A percentile compares a stretch with the other conserved stretches of the same genome.
Evolutionary conservation across 2,797 vertebrate species (phyloP).

Genomic region (Paratrypauchen microcephalus): DNA sequence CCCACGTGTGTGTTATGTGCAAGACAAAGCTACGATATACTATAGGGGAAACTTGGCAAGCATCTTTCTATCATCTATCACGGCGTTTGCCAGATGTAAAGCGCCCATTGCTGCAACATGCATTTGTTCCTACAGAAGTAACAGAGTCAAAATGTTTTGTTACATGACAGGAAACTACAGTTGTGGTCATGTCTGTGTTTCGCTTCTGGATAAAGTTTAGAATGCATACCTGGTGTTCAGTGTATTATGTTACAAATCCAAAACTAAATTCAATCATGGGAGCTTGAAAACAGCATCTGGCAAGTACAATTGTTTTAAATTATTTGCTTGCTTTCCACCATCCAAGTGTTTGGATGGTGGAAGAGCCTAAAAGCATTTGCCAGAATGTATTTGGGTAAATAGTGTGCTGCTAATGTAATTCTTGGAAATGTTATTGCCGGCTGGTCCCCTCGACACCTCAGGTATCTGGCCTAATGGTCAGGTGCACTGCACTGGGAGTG

Average conservation of each 20-base stretch:
- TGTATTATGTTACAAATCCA: conserved; percentile 12
- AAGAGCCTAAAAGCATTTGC: background rate
- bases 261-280: conserved; percentile 4
- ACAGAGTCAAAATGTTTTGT: conserved; percentile 7
- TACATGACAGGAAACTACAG: background rate
- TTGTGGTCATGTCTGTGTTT: conserved; percentile 12
- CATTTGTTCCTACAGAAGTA: conserved; percentile 21
- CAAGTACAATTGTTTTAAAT: background rate
- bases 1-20: background rate
- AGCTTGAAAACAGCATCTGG: conserved; percentile 2
- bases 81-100: conserved; percentile 10
- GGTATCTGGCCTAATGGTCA: conserved; percentile 4
- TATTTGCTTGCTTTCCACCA: conserved; percentile 11
- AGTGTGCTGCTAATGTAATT: conserved; percentile 23
- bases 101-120: conserved; percentile 3
- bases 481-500: background rate
- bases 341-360: too few species aligned
- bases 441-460: conserved; percentile 1
- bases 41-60: conserved; percentile 20
- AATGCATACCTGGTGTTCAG: background rate
- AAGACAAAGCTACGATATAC: conserved; percentile 13
- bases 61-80: conserved; percentile 23
- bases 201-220: conserved; percentile 17
- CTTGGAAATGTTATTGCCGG: conserved; percentile 43
- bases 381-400: conserved; percentile 3